Conservation (phyloP, 2,113 vertebrate genomes). For the Lasiurus cinereus region DNA sequence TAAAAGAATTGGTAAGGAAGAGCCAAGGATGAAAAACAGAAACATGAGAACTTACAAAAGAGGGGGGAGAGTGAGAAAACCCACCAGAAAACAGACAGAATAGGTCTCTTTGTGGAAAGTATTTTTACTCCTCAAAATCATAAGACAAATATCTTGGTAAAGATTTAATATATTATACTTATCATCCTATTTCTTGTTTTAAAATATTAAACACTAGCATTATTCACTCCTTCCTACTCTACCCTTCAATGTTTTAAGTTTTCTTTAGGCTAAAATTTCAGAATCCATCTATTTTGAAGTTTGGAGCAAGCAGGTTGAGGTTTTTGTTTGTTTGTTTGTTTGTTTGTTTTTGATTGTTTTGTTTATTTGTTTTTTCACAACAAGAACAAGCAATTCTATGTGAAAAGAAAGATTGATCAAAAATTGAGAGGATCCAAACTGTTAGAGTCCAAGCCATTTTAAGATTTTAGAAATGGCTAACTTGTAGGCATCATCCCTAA, state of each 20-base stretch:
- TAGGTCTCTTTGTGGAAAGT: neutral
- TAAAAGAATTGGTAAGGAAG: neutral
- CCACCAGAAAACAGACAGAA: neutral
- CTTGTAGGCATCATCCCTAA: neutral
- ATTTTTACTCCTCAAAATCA: conserved; percentile 23
- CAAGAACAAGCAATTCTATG: conserved; percentile 11
- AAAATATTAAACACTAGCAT: neutral
- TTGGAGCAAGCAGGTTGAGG: neutral
- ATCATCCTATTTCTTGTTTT: neutral
- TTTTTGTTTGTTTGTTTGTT: neutral
- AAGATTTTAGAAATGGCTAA: neutral
- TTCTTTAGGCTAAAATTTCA: conserved; percentile 48
- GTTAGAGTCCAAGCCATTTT: neutral
- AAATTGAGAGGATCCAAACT: neutral
- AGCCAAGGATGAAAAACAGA: neutral
- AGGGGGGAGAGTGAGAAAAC: neutral
- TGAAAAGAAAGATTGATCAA: neutral
- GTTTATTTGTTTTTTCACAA: neutral
- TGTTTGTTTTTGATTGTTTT: neutral
- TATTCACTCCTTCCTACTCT: neutral
- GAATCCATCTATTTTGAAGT: neutral
- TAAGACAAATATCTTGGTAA: conserved; percentile 6
- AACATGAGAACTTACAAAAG: neutral
- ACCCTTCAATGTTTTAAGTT: conserved; percentile 25
- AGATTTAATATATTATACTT: neutral